phyloP scores from a whole-genome alignment of 1,140 invertebrate genomes.

The Hylaeus volcanicus region DNA sequence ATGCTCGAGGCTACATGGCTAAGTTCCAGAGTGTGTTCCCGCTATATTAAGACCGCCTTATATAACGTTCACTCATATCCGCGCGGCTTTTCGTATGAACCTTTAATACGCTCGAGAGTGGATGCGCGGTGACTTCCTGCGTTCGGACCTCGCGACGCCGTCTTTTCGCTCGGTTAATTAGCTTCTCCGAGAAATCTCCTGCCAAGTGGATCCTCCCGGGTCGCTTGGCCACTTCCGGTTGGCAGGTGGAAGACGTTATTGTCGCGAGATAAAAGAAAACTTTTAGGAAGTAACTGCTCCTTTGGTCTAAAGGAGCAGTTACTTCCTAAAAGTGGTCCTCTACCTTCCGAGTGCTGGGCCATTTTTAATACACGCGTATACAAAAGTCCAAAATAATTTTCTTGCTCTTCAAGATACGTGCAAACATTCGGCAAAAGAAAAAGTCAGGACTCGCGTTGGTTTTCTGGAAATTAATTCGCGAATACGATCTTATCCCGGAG shows the following conservation, averaged over 20 bases:
- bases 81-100: conserved; percentile 37
- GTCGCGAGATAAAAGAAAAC: background rate
- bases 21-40: conserved; percentile 67
- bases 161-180: conserved; percentile 35
- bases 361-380: too few species aligned
- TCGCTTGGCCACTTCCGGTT: conserved; percentile 22
- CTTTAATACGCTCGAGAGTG: conserved; percentile 57
- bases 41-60: conserved; percentile 70
- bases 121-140: conserved; percentile 33
- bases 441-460: too few species aligned
- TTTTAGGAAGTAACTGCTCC: too few species aligned
- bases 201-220: background rate
- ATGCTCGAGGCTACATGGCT: conserved; percentile 56
- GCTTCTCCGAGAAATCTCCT: conserved; percentile 34
- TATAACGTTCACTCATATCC: conserved; percentile 68
- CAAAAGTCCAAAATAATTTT: too few species aligned
- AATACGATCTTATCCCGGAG: too few species aligned
- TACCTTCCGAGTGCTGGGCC: too few species aligned
- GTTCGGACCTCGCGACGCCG: background rate
- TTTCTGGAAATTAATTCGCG: too few species aligned
- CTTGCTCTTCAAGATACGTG: too few species aligned
- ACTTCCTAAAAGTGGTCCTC: too few species aligned
- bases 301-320: too few species aligned
- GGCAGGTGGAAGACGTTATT: conserved; percentile 1
- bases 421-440: too few species aligned